Conservation (phyloP, 2,113 vertebrate genomes). For the Noctilio leporinus region DNA sequence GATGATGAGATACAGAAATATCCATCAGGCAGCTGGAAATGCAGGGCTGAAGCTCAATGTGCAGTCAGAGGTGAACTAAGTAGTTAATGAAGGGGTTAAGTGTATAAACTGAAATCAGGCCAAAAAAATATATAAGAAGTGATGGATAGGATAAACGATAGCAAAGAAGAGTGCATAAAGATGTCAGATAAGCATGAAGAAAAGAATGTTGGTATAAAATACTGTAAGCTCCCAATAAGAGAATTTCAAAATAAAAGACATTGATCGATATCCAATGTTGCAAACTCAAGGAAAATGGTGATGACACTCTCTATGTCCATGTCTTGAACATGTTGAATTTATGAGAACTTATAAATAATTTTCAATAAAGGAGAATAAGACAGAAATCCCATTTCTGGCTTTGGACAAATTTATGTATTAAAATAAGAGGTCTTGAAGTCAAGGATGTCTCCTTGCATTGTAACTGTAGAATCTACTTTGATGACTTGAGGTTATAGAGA, state of each 20-base stretch:
- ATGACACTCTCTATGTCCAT: not conserved
- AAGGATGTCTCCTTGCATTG: not conserved
- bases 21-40: not conserved
- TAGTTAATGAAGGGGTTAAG: not conserved
- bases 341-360: not conserved
- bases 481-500: not conserved
- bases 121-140: not conserved
- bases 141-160: not conserved
- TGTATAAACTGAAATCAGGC: not conserved
- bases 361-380: not conserved
- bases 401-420: not conserved
- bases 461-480: not conserved
- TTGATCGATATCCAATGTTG: not conserved
- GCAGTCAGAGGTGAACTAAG: not conserved
- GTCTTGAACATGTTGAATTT: not conserved
- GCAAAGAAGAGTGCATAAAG: not conserved
- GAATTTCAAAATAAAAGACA: not conserved
- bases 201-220: not conserved
- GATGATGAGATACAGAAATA: not conserved
- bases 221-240: not conserved
- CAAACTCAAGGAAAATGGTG: not conserved
- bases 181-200: not conserved
- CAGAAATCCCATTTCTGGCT: not conserved
- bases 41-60: not conserved
- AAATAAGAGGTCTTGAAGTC: not conserved